phyloP scores from a whole-genome alignment of 1,140 invertebrate species.

The Cheumatopsyche charites region DNA sequence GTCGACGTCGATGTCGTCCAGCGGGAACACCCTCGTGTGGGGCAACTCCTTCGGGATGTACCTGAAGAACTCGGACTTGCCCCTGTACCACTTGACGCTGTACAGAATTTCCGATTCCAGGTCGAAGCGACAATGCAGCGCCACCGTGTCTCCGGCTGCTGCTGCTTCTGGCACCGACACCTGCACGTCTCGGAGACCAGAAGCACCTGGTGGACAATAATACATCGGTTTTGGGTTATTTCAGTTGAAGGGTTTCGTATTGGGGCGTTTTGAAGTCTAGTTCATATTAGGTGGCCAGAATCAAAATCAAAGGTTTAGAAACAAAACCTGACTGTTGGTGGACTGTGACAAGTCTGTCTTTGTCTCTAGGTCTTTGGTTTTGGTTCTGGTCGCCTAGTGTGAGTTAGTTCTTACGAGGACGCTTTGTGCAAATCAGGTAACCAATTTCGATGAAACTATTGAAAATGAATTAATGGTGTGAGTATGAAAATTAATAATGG shows the following conservation, averaged over 20 bases:
- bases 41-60: conserved; percentile 77
- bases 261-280: background rate
- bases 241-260: background rate
- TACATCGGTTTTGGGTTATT: background rate
- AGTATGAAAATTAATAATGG: too few relatives aligned
- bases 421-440: too few relatives aligned
- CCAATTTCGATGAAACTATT: too few relatives aligned
- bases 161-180: conserved; percentile 69
- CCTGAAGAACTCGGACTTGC: conserved; percentile 76
- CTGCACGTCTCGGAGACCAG: conserved; percentile 66
- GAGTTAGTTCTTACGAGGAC: too few relatives aligned
- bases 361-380: too few relatives aligned
- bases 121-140: conserved; percentile 70
- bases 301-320: background rate
- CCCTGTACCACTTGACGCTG: conserved; percentile 85
- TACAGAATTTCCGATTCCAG: conserved; percentile 70
- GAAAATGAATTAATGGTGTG: too few relatives aligned
- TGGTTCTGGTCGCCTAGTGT: too few relatives aligned
- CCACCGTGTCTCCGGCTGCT: conserved; percentile 64
- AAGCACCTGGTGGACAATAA: conserved; percentile 51
- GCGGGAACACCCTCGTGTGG: conserved; percentile 70
- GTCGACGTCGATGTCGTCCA: conserved; percentile 68
- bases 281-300: background rate
- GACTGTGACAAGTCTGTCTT: too few relatives aligned
- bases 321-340: too few relatives aligned